These are phyloP conservation scores for Saccostrea cuccullata DNA, from an alignment of 1,140 invertebrate species.

Conservation along the genomic window DNA sequence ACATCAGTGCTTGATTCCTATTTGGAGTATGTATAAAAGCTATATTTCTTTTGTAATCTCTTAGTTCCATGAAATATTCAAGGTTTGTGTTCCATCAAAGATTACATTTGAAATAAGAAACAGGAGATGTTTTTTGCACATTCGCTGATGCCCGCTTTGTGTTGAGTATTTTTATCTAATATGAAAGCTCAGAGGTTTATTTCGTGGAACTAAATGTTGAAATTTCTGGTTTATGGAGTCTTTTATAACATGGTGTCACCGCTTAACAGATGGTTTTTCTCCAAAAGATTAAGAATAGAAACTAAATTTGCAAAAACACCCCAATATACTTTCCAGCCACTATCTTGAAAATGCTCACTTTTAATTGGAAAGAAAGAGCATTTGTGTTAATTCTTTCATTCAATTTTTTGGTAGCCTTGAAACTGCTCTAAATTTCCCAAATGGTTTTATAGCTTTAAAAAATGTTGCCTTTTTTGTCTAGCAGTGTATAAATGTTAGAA, in stretches of 20 bases:
- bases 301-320: not conserved
- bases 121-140: not conserved
- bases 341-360: not conserved
- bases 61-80: not conserved
- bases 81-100: constrained; percentile 15
- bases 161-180: constrained; percentile 2
- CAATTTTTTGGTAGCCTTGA: not conserved
- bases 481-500: not conserved
- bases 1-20: no score
- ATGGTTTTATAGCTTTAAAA: constrained; percentile 2
- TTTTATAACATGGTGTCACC: not conserved
- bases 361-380: not conserved
- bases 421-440: not conserved
- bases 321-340: not conserved
- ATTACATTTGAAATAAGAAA: not conserved
- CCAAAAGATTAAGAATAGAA: not conserved
- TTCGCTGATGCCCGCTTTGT: not conserved
- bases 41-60: constrained; percentile 9
- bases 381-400: not conserved
- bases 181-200: not conserved
- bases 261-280: constrained; percentile 14
- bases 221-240: not conserved
- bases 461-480: not conserved
- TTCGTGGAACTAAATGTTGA: not conserved
- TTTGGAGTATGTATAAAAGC: not conserved